Evolutionary conservation across 2,888 invertebrate genomes (phyloP), one percentile per base, ranked within the genome.

Genomic region (Agrochola litura): DNA sequence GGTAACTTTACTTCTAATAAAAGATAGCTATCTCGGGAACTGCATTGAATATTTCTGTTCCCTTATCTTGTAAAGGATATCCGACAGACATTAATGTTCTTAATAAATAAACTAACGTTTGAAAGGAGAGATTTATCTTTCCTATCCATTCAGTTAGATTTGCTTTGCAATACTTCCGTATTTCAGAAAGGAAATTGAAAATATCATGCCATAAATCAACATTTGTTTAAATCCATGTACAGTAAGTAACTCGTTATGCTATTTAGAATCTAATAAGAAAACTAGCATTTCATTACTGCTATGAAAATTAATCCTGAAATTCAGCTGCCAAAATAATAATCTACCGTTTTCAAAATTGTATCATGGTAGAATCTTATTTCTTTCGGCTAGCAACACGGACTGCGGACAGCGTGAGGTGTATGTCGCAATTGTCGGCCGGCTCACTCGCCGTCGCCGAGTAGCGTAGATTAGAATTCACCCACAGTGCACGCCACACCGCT

Each of bases 381-480:
- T 81, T 30, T 58, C 16, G 37, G 58, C 77, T 88, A 68, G 88
- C 87, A 88, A 86, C 86, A 84, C 83, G 14, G 84, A 83, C 76
- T 89, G 88, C 88, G 84, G 85, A 79, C 69, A 86, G 81, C 67
- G 60, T 76, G 82, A 86, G 84, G 86, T 87, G 76, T 77, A 81
- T 85, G 88, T 84, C 84, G 76, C 84, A 79, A 73, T 82, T 78
- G 85, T 81, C 78, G 75, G 77, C 79, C 79, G 75, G 77, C 76
- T 75, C 77, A 85, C 76, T 84, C 79, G 77, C 70, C 77, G 75
- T 84, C 79, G 77, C 70, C 77, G 75, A 75, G 78, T 71, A 77
- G 66, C 81, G 73, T 81, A 75, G 79, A 83, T 77, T 72, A 79
- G 54, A 75, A 70, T 68, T 56, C 52, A 37, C 37, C 14, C 79